These are phyloP conservation scores for Pseudochirops corinnae DNA, from an alignment of 2,797 vertebrate genomes.

Conservation along the genomic window DNA sequence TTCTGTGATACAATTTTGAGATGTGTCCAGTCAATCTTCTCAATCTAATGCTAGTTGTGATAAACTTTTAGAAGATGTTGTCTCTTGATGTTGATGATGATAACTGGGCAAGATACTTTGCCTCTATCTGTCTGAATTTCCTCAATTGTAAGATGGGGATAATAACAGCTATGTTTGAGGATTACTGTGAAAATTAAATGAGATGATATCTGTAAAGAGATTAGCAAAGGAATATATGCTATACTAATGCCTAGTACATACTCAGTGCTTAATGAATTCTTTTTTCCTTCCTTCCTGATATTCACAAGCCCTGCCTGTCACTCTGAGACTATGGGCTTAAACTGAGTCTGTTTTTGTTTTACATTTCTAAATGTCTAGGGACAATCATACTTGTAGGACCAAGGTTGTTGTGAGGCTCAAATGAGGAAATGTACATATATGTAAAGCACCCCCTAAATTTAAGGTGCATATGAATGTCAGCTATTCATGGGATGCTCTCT, in stretches of 20 bases:
- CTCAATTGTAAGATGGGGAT: not conserved
- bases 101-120: not conserved
- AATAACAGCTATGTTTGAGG: not conserved
- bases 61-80: not conserved
- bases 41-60: not conserved
- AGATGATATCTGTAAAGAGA: not conserved
- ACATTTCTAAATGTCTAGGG: not conserved
- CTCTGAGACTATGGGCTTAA: not conserved
- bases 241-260: not conserved
- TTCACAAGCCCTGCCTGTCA: not conserved
- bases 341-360: not conserved
- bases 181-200: not conserved
- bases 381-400: not conserved
- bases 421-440: not conserved
- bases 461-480: not conserved
- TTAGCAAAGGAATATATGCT: not conserved
- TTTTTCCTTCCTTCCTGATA: not conserved
- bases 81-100: not conserved
- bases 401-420: not conserved
- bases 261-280: not conserved
- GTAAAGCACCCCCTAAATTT: not conserved
- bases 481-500: not conserved
- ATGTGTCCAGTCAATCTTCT: not conserved
- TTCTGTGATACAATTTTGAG: not conserved
- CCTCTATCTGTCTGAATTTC: not conserved